phyloP scores from a whole-genome alignment of 2,888 invertebrate genomes.

The Troides oblongomaculatus region DNA sequence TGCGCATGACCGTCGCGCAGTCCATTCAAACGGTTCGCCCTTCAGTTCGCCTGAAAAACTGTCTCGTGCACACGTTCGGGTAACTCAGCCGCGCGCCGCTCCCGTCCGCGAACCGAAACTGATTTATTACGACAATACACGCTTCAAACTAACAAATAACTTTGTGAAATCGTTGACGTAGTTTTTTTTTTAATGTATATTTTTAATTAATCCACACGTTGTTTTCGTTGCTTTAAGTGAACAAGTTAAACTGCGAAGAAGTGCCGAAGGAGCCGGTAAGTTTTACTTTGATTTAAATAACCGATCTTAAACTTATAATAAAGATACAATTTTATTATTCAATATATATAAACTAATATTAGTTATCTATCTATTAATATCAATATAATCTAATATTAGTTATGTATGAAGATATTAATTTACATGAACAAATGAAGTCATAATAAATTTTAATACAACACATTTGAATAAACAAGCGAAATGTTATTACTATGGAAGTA shows the following conservation, averaged over 20 bases:
- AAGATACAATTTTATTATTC: too few species aligned
- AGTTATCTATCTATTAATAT: too few species aligned
- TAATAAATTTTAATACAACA: too few species aligned
- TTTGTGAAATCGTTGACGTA: constrained; percentile 26
- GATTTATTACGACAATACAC: constrained; percentile 56
- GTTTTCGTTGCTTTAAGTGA: constrained; percentile 21
- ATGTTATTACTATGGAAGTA: too few species aligned
- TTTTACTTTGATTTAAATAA: constrained; percentile 5
- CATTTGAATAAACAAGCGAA: too few species aligned
- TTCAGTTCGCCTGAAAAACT: constrained; percentile 67
- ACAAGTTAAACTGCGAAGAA: constrained; percentile 9
- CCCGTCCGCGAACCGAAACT: constrained; percentile 39
- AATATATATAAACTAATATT: too few species aligned
- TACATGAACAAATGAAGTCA: too few species aligned
- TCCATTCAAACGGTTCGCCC: constrained; percentile 62
- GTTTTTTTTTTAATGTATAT: constrained; percentile 13
- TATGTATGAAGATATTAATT: too few species aligned
- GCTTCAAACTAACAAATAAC: constrained; percentile 45
- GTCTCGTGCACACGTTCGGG: constrained; percentile 61
- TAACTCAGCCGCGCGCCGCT: constrained; percentile 51
- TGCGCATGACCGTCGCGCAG: constrained; percentile 57
- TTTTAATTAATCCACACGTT: constrained; percentile 9
- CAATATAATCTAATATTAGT: too few species aligned
- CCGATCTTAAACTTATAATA: neutral
- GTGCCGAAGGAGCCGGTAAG: constrained; percentile 22